Base-by-base conservation (phyloP, 92 coral and sea anemone genomes). In the Parazoanthus swiftii region DNA sequence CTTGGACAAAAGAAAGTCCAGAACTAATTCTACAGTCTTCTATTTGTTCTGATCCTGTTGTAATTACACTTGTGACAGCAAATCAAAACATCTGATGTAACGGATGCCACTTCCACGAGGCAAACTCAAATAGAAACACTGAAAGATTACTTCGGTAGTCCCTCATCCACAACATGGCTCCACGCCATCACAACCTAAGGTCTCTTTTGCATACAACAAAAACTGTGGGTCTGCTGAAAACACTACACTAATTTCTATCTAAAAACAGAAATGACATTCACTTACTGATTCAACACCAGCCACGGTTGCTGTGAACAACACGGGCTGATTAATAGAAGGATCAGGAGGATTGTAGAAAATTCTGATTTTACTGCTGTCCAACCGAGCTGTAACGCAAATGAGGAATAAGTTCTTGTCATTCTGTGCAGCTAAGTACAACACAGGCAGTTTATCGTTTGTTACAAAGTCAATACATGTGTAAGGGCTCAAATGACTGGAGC, bases 301-400 rank as follows among this genome's bases (percentile, higher is more conserved):
- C 35, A 83, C 42, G 13, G 77, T 68, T 67, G 78, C 86, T 2
- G 78, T 44, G 63, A 83, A 83, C 5, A 43, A 16, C 44, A 83
- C 86, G 14, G 77, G 77, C 25, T 83, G 78, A 9, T 83, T 25
- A 51, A 74, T 83, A 1, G 86, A 83, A 7, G 86, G 86, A 26
- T 83, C 86, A 25, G 86, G 86, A 23, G 86, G 86, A 44, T 1
- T 44, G 63, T 70, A 83, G 66, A 83, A 83, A 83, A 83, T 83
- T 9, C 78, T 44, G 44, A 83, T 16, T 2, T 83, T 83, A 15
- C 63, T 83, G 66, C 46, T 83, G 8, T 83, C 44, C 86, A 83
- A 72, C 6, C 21, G 86, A 50, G n/a, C 86, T 83, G 42, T 37
- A 83, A 83, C 36, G 7, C 23, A 70, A 46, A 54, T 11, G 38